phyloP scores from a whole-genome alignment of 2,797 vertebrate genomes.

The Ceyx erithaca region DNA sequence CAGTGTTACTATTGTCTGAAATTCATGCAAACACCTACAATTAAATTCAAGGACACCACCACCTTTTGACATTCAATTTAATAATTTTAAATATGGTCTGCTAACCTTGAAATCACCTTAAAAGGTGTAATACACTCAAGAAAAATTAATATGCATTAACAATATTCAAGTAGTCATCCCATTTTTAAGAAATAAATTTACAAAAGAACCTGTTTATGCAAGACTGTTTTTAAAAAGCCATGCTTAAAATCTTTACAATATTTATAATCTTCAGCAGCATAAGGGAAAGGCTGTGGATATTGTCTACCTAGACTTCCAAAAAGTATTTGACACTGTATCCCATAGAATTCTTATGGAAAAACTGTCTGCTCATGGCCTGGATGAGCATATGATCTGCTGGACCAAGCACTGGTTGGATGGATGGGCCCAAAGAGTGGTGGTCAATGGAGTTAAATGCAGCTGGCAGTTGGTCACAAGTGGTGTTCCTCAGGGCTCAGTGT shows the following conservation, averaged over 20 bases:
- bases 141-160: background rate
- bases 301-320: too few species aligned
- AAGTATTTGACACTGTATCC: too few species aligned
- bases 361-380: too few species aligned
- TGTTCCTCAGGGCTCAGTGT: too few species aligned
- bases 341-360: too few species aligned
- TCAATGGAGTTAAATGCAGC: too few species aligned
- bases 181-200: conserved; percentile 55
- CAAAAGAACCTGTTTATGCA: conserved; percentile 46
- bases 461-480: too few species aligned
- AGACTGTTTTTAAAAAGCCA: conserved; percentile 22
- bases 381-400: too few species aligned
- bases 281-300: too few species aligned
- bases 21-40: background rate
- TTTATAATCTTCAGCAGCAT: background rate
- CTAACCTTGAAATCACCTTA: conserved; percentile 11
- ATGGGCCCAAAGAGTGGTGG: too few species aligned
- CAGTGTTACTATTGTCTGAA: conserved; percentile 19
- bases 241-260: background rate
- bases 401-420: too few species aligned
- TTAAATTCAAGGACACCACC: background rate
- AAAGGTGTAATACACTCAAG: conserved; percentile 36
- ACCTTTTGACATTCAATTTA: conserved; percentile 13
- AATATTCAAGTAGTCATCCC: background rate
- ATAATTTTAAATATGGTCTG: conserved; percentile 14